Evolutionary conservation across 2,888 invertebrate genomes (phyloP), one percentile per base, ranked within the genome.

Genomic region (Ischnus inquisitorius): DNA sequence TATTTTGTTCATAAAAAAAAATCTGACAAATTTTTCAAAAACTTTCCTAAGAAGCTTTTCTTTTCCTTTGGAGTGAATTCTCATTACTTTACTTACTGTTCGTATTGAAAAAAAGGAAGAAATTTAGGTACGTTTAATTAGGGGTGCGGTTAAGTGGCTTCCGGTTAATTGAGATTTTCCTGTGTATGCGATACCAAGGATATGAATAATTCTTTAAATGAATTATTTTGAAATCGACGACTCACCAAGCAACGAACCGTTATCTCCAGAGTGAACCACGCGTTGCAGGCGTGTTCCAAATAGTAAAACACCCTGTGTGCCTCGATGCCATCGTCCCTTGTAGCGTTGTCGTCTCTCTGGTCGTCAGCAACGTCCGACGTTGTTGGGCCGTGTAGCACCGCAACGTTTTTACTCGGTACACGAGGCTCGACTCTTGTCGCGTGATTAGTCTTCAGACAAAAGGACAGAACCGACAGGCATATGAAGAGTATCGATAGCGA

Each of bases 211-310:
- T 34, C 8, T 34, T 6, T 34, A 34, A 6, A 34, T 4, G 5
- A n/a, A 51, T 51, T 51, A 51, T 51, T 64, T 8, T 46, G 14
- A 39, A 19, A 39, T 51, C 25, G 60, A 34, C 57, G 43, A 96
- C 97, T 96, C 93, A 98, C 98, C 93, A 98, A 95, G 91, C 97
- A 96, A 88, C 98, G 95, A 82, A 98, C 96, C 77, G 97, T 95
- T 84, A 99, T 96, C 93, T 99, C 99, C 89, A 99, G 96, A 1
- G 98, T 98, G 94, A 99, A 99, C 98, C 98, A 99, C 46, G 97
- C 97, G 92, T 99, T 99, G 94, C 98, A 98, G 76, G 98, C 96
- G 90, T 98, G 96, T 92, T 99, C 98, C 83, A 99, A 97, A 91
- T 97, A 98, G 94, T 98, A 97, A 94, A 99, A 98, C 51, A 97